Evolutionary conservation across 2,888 invertebrate species (phyloP), one percentile per base, ranked within the genome.

Genomic region (Schrankia costaestrigalis): DNA sequence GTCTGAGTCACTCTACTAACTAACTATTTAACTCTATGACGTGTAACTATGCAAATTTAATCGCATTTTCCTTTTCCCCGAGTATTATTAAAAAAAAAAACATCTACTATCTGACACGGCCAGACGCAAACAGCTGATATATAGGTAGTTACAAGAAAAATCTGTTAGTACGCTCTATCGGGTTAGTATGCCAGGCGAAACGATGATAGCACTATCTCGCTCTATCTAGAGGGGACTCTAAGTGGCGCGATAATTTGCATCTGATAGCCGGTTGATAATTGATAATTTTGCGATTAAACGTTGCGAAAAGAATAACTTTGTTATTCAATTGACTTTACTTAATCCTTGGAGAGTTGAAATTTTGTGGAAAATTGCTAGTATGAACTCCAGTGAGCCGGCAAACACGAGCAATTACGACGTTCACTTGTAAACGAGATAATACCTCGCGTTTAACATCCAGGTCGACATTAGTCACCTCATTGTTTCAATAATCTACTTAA

Each of bases 211-310:
- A 26, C 46, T 48, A 37, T 78, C 78, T 61, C 72, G 37, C 61
- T 83, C 73, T 62, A 49, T 41, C 66, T 44, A 57, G 71, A 71
- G 82, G 84, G 82, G 81, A 57, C 67, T 70, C 71, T 81, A 82
- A 79, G 68, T 76, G 69, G 72, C 66, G 59, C 64, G 72, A 74
- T 73, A 67, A 79, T 84, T 82, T 83, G 77, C 81, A 83, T 85
- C 78, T 76, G 82, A 82, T 81, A 78, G 66, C 52, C 41, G 53
- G 57, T 57, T 74, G 79, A 77, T 81, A 76, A 13, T 76, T 74
- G 70, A 72, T 75, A 78, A 71, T 69, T 76, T 69, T 66, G 60
- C 64, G 63, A 67, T 58, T 69, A 68, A 71, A 70, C 64, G 64
- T 66, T 67, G 50, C 38, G 55, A 47, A 31, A 41, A 46, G 28